A percentile compares a stretch with the other conserved stretches of the same genome.
phyloP scores from a whole-genome alignment of 1,140 invertebrate genomes.

The Eulimnadia texana region DNA sequence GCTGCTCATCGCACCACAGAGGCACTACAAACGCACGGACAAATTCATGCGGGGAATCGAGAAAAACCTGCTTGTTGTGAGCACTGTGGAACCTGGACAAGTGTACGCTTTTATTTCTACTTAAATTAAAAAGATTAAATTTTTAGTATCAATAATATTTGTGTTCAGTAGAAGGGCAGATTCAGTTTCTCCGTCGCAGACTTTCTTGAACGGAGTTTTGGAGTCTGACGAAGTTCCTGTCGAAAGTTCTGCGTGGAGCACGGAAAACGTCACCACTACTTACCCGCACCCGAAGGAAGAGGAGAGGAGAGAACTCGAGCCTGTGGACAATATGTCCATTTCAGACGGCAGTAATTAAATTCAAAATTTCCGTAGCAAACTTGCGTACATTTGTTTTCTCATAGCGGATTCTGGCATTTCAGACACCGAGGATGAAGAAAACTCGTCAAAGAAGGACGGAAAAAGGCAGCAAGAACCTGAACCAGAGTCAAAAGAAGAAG shows the following conservation, averaged over 20 bases:
- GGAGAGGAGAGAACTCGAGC: background rate
- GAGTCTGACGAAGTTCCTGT: background rate
- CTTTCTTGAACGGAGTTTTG: conserved; percentile 8
- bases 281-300: background rate
- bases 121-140: background rate
- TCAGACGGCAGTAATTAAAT: background rate
- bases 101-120: conserved; percentile 22
- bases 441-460: background rate
- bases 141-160: background rate
- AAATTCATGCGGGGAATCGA: conserved; percentile 91
- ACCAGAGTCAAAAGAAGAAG: background rate
- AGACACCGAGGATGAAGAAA: conserved; percentile 9
- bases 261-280: conserved; percentile 1
- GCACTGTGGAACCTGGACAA: conserved; percentile 74
- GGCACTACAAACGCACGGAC: conserved; percentile 87
- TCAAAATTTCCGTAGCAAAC: background rate
- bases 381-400: background rate
- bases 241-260: background rate
- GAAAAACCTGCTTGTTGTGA: conserved; percentile 88
- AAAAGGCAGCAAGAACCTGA: background rate
- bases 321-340: background rate
- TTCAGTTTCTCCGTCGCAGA: conserved; percentile 1
- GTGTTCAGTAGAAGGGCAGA: background rate
- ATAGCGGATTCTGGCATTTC: conserved; percentile 16
- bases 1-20: conserved; percentile 71